Conservation (phyloP, 2,113 vertebrate species). For the Stigmatopora nigra region DNA sequence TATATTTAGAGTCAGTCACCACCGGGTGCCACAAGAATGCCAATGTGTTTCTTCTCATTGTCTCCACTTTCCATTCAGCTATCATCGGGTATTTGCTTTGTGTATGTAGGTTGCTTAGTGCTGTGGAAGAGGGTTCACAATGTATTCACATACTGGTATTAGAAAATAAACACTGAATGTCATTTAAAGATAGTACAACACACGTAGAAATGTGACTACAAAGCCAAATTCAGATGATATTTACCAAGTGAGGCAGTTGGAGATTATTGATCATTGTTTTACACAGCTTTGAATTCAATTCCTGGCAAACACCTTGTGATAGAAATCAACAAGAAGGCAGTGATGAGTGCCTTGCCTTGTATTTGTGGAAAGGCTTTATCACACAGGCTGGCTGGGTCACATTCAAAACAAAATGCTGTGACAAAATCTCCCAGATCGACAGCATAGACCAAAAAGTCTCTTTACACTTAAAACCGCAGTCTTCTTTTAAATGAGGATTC, state of each 20-base stretch:
- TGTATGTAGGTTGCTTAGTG: neutral
- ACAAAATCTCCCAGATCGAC: neutral
- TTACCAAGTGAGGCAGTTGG: neutral
- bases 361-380: conserved; percentile 5
- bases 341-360: neutral
- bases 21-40: neutral
- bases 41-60: neutral
- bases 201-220: neutral
- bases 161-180: neutral
- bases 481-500: neutral
- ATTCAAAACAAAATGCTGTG: conserved; percentile 2
- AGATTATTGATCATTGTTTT: neutral
- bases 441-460: neutral
- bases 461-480: conserved; percentile 2
- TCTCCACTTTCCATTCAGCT: conserved; percentile 1
- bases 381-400: neutral
- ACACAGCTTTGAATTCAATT: neutral
- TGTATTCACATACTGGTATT: neutral
- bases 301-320: conserved; percentile 1
- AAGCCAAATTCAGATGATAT: neutral
- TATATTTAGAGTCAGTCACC: conserved; percentile 3
- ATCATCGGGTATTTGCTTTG: neutral
- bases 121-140: neutral
- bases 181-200: neutral
- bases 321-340: neutral